A percentile compares a stretch with the other conserved stretches of the same genome.
phyloP scores from a whole-genome alignment of 2,888 invertebrate genomes.

The Nomada goodeniana region DNA sequence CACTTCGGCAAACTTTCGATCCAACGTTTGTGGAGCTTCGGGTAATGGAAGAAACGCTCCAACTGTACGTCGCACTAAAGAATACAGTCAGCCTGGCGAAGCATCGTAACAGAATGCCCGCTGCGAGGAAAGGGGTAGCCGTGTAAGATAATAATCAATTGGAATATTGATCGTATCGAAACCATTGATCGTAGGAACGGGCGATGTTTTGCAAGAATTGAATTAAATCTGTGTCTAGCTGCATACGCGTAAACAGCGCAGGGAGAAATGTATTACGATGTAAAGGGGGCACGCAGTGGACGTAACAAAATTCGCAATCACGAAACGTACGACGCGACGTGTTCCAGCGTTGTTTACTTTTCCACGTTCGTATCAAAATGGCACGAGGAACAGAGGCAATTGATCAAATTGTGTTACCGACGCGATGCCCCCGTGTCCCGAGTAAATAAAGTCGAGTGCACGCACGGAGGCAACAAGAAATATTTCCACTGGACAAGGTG shows the following conservation, averaged over 20 bases:
- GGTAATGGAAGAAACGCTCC: too few species aligned
- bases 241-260: not conserved
- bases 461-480: not conserved
- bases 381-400: not conserved
- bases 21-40: too few species aligned
- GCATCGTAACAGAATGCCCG: too few species aligned
- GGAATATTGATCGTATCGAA: not conserved
- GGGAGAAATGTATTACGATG: not conserved
- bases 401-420: not conserved
- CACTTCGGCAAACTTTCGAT: too few species aligned
- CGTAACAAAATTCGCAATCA: too few species aligned
- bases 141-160: not conserved
- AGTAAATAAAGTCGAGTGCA: slow-evolving; percentile 1
- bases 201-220: slow-evolving; percentile 33
- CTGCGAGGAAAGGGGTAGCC: too few species aligned
- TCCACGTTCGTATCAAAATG: too few species aligned
- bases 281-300: not conserved
- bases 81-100: too few species aligned
- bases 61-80: too few species aligned
- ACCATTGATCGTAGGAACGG: slow-evolving; percentile 13
- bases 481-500: not conserved
- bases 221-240: slow-evolving; percentile 1
- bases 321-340: not conserved
- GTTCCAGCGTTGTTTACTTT: slow-evolving; percentile 42
- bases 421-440: not conserved